Evolutionary conservation across 2,113 vertebrate species (phyloP).

Genomic region (Solenodon paradoxus): DNA sequence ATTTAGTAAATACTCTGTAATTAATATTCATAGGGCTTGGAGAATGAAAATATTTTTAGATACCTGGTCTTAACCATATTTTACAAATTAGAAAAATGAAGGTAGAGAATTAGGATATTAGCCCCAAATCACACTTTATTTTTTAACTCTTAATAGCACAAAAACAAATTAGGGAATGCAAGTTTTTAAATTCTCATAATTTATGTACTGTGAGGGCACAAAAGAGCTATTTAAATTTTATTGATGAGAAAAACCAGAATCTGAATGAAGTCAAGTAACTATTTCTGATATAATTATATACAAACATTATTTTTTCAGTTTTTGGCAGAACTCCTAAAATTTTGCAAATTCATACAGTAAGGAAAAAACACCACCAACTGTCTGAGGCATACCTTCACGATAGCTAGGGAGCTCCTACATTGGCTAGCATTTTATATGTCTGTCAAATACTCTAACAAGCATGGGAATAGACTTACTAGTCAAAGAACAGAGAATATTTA

Average conservation of each 20-base stretch:
- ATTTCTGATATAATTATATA: background rate
- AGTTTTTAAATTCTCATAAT: background rate
- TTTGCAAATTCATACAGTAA: background rate
- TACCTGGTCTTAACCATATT: background rate
- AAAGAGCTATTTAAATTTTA: background rate
- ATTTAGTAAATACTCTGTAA: background rate
- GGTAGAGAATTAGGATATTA: background rate
- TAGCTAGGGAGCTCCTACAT: background rate
- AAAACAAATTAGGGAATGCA: background rate
- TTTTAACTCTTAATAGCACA: background rate
- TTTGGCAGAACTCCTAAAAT: background rate
- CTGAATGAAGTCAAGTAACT: background rate
- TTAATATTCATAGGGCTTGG: background rate
- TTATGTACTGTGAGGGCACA: background rate
- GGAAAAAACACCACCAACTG: background rate
- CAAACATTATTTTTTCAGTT: background rate
- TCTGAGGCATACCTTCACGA: background rate
- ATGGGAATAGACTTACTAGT: background rate
- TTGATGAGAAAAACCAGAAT: background rate
- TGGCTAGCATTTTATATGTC: background rate
- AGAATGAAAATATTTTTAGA: background rate
- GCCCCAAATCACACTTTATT: background rate
- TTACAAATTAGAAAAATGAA: background rate
- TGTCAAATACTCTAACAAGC: background rate
- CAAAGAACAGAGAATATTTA: background rate